These are phyloP conservation scores for Cantharis rufa DNA, from an alignment of 2,888 invertebrate species.

Conservation along the genomic window DNA sequence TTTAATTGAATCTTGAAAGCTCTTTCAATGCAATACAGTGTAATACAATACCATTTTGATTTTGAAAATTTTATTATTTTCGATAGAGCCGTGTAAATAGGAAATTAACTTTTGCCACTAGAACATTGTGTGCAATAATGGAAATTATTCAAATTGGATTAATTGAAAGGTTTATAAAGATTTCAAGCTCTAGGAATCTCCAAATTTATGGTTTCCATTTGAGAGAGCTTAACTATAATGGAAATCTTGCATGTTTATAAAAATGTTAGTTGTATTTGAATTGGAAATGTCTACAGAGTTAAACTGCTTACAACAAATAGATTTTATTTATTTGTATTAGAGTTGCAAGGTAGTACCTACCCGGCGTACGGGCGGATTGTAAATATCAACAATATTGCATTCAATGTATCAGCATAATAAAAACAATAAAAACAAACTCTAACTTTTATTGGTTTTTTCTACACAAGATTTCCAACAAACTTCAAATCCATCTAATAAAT, in stretches of 20 bases:
- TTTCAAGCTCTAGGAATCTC: background rate
- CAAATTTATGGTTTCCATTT: background rate
- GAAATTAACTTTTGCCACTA: background rate
- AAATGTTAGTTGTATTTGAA: background rate
- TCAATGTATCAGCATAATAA: conserved; percentile 18
- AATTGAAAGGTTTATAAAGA: background rate
- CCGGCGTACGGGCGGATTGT: background rate
- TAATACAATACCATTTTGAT: too few relatives aligned
- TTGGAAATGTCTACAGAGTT: background rate
- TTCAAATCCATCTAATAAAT: conserved; percentile 42
- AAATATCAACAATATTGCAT: conserved; percentile 4
- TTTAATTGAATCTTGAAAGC: too few relatives aligned
- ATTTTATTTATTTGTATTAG: background rate
- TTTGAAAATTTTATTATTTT: too few relatives aligned
- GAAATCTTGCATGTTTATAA: background rate
- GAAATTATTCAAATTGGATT: background rate
- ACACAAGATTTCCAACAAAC: conserved; percentile 35
- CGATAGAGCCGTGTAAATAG: background rate
- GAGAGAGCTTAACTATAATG: background rate
- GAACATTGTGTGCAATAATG: background rate
- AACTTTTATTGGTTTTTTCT: conserved; percentile 40
- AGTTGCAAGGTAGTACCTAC: background rate
- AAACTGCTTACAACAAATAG: background rate
- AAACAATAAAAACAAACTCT: conserved; percentile 28
- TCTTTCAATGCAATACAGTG: too few relatives aligned